Percentiles rank a stretch among this genome's conserved stretches.
Evolutionary conservation across 64 coral and sea anemone species (phyloP).

Genomic region (Stylophora pistillata): DNA sequence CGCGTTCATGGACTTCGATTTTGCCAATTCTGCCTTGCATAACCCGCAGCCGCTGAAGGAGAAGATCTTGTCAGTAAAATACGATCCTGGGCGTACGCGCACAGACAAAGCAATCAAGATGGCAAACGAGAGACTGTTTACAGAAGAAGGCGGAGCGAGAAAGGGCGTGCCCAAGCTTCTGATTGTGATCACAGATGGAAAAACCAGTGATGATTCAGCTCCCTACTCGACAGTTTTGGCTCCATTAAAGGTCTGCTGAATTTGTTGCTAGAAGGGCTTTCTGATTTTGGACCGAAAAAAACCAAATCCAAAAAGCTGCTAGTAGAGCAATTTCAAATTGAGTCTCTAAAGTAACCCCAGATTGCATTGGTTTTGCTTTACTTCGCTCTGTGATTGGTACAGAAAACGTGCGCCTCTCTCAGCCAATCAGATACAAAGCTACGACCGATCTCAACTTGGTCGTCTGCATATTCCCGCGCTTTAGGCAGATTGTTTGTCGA

Average conservation of each 20-base stretch:
- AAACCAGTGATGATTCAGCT: slow-evolving; percentile 37
- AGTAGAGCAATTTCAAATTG: not conserved
- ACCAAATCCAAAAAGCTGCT: too few species aligned
- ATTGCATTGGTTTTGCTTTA: too few species aligned
- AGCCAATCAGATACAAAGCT: too few species aligned
- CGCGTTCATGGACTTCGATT: slow-evolving; percentile 68
- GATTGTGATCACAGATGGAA: slow-evolving; percentile 68
- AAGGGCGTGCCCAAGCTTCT: slow-evolving; percentile 66
- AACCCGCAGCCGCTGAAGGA: slow-evolving; percentile 57
- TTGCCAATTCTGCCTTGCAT: slow-evolving; percentile 44
- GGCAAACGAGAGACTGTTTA: slow-evolving; percentile 72
- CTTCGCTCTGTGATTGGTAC: too few species aligned
- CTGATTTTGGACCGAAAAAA: too few species aligned
- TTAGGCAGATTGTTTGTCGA: too few species aligned
- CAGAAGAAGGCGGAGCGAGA: slow-evolving; percentile 67
- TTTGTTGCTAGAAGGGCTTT: too few species aligned
- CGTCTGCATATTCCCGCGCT: too few species aligned
- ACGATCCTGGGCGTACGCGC: slow-evolving; percentile 56
- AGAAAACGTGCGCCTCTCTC: too few species aligned
- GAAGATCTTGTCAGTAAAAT: slow-evolving; percentile 68
- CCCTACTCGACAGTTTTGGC: slow-evolving; percentile 59
- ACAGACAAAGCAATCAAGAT: slow-evolving; percentile 70
- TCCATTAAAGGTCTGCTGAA: slow-evolving; percentile 64
- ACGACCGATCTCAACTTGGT: too few species aligned
- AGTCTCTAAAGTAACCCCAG: too few species aligned